These are phyloP conservation scores for Lypha dubia DNA, from an alignment of 2,888 invertebrate species.

Conservation along the genomic window DNA sequence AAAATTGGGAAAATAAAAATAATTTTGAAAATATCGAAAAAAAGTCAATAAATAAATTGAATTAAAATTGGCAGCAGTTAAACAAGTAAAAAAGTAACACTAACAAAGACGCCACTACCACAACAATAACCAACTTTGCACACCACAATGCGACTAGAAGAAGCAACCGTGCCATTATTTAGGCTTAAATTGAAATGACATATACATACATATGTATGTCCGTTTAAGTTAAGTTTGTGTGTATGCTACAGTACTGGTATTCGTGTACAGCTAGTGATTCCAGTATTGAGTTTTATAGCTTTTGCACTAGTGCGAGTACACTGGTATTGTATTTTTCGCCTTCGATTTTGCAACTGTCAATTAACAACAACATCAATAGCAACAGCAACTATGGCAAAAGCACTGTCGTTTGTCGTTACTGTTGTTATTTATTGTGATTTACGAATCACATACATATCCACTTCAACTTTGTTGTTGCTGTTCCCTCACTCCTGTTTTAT, in stretches of 20 bases:
- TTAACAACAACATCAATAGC: not conserved
- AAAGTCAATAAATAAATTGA: constrained; percentile 56
- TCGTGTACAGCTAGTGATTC: not conserved
- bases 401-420: constrained; percentile 12
- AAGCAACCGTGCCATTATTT: not conserved
- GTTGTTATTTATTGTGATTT: constrained; percentile 37
- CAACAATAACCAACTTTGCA: not conserved
- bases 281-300: not conserved
- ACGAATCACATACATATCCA: constrained; percentile 23
- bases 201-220: not conserved
- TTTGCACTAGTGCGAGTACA: not conserved
- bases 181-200: constrained; percentile 26
- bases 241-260: not conserved
- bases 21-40: constrained; percentile 25
- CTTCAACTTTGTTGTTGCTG: not conserved
- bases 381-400: not conserved
- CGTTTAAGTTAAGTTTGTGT: not conserved
- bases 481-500: constrained; percentile 14
- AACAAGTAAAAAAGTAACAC: not conserved
- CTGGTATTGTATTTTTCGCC: not conserved
- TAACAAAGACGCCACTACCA: not conserved
- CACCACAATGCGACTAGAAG: not conserved
- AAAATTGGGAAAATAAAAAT: not conserved
- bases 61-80: constrained; percentile 52
- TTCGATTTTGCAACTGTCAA: not conserved